Evolutionary conservation across 2,797 vertebrate species (phyloP).

Genomic region (Psittacula derbiana): DNA sequence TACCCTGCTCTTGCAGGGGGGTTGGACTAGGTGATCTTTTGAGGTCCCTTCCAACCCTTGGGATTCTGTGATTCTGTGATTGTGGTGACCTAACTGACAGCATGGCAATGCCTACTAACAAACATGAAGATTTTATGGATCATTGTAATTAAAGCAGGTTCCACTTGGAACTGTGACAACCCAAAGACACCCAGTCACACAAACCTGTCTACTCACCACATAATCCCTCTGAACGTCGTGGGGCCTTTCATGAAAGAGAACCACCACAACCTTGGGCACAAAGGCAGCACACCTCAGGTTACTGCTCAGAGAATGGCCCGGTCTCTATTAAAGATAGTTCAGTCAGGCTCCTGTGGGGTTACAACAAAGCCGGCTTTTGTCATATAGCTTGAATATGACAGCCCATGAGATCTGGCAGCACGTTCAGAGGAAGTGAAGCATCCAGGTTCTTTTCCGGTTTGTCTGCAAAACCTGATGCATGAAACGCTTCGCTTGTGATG

Average conservation of each 20-base stretch:
- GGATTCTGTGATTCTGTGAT: too few species aligned
- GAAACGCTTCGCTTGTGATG: neutral
- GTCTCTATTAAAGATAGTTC: neutral
- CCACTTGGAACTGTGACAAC: neutral
- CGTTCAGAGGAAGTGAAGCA: neutral
- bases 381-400: neutral
- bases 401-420: neutral
- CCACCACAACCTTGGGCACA: neutral
- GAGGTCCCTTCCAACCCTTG: too few species aligned
- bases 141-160: neutral
- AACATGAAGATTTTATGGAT: neutral
- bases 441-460: constrained; percentile 22
- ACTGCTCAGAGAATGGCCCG: neutral
- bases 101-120: neutral
- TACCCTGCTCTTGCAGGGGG: too few species aligned
- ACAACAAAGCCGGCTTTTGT: neutral
- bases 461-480: neutral
- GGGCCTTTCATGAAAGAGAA: neutral
- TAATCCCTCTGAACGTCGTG: neutral
- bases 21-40: too few species aligned
- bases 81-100: neutral
- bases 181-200: neutral
- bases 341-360: neutral
- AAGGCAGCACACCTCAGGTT: neutral
- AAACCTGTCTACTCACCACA: neutral